Evolutionary conservation across 2,888 invertebrate species (phyloP).

Genomic region (Dioctria rufipes): DNA sequence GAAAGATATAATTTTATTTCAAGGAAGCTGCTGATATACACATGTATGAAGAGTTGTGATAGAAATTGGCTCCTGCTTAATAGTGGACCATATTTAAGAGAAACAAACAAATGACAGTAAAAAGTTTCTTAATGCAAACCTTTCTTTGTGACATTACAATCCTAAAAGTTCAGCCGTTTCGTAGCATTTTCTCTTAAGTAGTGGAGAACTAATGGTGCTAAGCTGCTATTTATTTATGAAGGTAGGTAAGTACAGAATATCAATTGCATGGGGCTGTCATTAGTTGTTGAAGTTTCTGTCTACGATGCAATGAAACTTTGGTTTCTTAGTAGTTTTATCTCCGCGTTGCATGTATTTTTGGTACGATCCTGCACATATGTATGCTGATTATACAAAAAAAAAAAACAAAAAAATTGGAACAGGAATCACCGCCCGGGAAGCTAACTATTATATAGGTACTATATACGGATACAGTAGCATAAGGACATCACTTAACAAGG

Average conservation of each 20-base stretch:
- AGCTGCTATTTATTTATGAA: too few species aligned
- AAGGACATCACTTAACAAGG: constrained; percentile 55
- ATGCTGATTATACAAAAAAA: not conserved
- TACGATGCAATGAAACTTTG: too few species aligned
- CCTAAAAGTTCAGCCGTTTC: not conserved
- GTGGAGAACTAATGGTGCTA: too few species aligned
- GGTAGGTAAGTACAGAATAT: too few species aligned
- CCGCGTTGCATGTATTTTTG: not conserved
- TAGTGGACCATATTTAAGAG: constrained; percentile 25
- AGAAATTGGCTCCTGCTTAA: constrained; percentile 5
- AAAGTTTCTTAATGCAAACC: constrained; percentile 28
- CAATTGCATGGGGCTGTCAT: too few species aligned
- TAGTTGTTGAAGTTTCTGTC: too few species aligned
- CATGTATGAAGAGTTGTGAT: not conserved
- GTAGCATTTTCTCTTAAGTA: too few species aligned
- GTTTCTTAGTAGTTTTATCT: not conserved
- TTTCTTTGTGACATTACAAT: constrained; percentile 34
- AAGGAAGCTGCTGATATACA: not conserved
- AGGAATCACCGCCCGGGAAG: not conserved
- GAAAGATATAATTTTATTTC: constrained; percentile 1
- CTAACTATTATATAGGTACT: not conserved
- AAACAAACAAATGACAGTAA: constrained; percentile 13
- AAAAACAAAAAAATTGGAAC: too few species aligned
- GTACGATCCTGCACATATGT: not conserved
- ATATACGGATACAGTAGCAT: constrained; percentile 12